These are phyloP conservation scores for Ambastaia sidthimunki DNA, from an alignment of 2,797 vertebrate genomes.

Conservation along the genomic window DNA sequence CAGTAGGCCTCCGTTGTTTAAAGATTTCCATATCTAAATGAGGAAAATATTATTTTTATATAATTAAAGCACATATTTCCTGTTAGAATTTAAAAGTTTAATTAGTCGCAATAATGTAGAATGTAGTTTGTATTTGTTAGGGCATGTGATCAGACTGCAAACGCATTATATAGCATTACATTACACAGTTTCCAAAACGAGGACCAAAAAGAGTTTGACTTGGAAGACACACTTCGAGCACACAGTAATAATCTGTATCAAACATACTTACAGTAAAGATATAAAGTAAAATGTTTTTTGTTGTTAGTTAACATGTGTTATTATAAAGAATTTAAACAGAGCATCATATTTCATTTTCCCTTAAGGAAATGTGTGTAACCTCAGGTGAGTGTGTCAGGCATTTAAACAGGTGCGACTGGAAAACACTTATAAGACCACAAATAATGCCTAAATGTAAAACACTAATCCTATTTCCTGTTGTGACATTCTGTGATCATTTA, in stretches of 20 bases:
- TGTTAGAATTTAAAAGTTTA: no score
- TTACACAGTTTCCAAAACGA: not conserved
- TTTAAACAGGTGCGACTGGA: slow-evolving; percentile 26
- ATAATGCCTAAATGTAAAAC: not conserved
- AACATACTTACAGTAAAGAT: no score
- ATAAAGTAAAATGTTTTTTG: no score
- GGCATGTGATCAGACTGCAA: not conserved
- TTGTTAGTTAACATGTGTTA: not conserved
- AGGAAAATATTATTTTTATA: no score
- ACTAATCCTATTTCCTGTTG: not conserved
- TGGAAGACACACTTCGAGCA: not conserved
- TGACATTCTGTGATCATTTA: slow-evolving; percentile 9
- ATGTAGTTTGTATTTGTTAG: not conserved
- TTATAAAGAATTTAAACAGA: not conserved
- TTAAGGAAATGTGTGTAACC: not conserved
- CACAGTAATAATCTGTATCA: no score
- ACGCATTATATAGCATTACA: no score
- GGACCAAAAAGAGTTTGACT: not conserved
- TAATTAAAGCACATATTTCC: no score
- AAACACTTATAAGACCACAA: not conserved
- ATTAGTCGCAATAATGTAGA: no score
- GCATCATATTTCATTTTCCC: not conserved
- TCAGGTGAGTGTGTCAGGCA: slow-evolving; percentile 21
- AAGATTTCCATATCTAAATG: no score
- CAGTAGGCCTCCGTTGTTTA: no score